A percentile compares a stretch with the other conserved stretches of the same genome.
These are phyloP conservation scores for Belonocnema kinseyi DNA, from an alignment of 1,140 invertebrate genomes.

Conservation along the genomic window DNA sequence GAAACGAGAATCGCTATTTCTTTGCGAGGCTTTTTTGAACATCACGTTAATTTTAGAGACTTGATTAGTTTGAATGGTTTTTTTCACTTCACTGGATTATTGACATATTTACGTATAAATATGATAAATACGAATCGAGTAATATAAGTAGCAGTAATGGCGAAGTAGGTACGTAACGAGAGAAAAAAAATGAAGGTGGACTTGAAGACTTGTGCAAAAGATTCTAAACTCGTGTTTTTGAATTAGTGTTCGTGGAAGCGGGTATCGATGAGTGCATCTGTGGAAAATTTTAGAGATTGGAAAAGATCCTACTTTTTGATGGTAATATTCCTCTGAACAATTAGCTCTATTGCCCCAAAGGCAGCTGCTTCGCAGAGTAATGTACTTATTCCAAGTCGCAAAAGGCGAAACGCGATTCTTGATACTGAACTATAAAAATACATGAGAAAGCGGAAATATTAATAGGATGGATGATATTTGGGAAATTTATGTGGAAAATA, in stretches of 20 bases:
- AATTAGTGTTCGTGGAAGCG: slow-evolving; percentile 27
- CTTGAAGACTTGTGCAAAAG: slow-evolving; percentile 41
- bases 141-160: slow-evolving; percentile 60
- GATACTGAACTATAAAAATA: slow-evolving; percentile 18
- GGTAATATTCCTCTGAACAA: slow-evolving; percentile 20
- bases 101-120: slow-evolving; percentile 54
- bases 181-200: slow-evolving; percentile 49
- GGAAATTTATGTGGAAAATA: not conserved
- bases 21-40: not conserved
- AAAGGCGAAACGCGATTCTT: slow-evolving; percentile 17
- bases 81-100: slow-evolving; percentile 53
- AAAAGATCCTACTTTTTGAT: slow-evolving; percentile 9
- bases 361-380: slow-evolving; percentile 24
- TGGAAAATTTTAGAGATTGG: slow-evolving; percentile 9
- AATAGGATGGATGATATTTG: not conserved
- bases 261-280: slow-evolving; percentile 24
- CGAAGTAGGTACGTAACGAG: slow-evolving; percentile 47
- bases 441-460: not conserved
- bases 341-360: slow-evolving; percentile 7
- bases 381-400: not conserved
- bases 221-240: slow-evolving; percentile 32
- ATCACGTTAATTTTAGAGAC: not conserved
- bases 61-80: slow-evolving; percentile 34
- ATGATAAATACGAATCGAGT: slow-evolving; percentile 57
- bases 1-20: slow-evolving; percentile 11